Evolutionary conservation across 2,888 invertebrate genomes (phyloP), one percentile per base, ranked within the genome.

Genomic region (Apamea epomidion): DNA sequence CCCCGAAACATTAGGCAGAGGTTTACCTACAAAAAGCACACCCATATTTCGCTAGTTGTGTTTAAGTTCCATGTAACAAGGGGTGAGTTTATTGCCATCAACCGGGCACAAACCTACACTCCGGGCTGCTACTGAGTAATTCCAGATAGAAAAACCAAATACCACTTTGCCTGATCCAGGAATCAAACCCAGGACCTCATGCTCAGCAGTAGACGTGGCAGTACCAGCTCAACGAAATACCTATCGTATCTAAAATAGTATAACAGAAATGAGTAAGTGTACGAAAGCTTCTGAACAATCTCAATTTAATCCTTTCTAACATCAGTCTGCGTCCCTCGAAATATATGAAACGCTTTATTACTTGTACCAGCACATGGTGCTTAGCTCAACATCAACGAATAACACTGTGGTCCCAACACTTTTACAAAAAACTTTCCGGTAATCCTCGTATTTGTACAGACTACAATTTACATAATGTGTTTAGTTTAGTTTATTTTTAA

Each of bases 391-490:
- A 70, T 78, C 45, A 45, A 75, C 48, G n/a, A n/a, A 48, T 69
- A 67, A 58, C 32, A 21, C 29, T 60, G 18, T 67, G 5, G 32
- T 58, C 78, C 64, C 25, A 69, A 58, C 69, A 83, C 48, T 69
- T 74, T 16, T 51, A 18, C 51, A 78, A 69, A 32, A 71, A 74
- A 74, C 71, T 76, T 83, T 71, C 14, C 65, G 48, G 67, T 74
- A 45, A 68, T 58, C 21, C 21, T 60, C 25, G n/a, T 73, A 77
- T 75, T 64, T 67, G 29, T 48, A 77, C 74, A 58, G 48, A 76
- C 76, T 65, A 68, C 60, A 32, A 87, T 86, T 73, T 85, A 73
- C 88, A 77, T 81, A 84, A 81, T 81, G 37, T 48, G 65, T 85
- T 79, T 73, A 75, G 78, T 77, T 81, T 74, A 25, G 45, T 70